These are phyloP conservation scores for Eumerus sabulonum DNA, from an alignment of 2,888 invertebrate genomes.

Conservation along the genomic window DNA sequence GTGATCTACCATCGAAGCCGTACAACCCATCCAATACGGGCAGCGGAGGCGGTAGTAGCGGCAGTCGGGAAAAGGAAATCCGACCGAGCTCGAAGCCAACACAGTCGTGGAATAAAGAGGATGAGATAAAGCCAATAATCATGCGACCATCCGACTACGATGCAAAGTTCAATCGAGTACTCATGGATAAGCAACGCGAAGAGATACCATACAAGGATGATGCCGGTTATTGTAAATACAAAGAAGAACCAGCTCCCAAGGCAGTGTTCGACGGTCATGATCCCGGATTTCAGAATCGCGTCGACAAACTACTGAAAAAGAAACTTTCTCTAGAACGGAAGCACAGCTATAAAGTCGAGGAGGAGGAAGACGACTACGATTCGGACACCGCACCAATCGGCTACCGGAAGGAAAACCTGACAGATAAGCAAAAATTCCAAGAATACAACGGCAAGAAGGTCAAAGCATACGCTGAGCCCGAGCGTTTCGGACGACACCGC, in stretches of 20 bases:
- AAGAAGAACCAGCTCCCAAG: slow-evolving; percentile 56
- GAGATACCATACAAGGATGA: slow-evolving; percentile 72
- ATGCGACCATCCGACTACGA: slow-evolving; percentile 78
- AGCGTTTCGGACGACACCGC: slow-evolving; percentile 76
- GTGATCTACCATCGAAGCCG: slow-evolving; percentile 77
- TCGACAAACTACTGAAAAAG: slow-evolving; percentile 75
- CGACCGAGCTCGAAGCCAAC: slow-evolving; percentile 50
- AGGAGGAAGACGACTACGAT: slow-evolving; percentile 74
- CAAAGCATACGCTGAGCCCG: slow-evolving; percentile 74
- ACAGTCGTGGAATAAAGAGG: slow-evolving; percentile 75
- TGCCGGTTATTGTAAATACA: slow-evolving; percentile 62
- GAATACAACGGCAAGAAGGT: slow-evolving; percentile 75
- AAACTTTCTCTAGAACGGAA: slow-evolving; percentile 72
- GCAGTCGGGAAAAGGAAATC: slow-evolving; percentile 66
- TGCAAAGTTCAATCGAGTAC: slow-evolving; percentile 77
- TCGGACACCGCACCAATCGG: slow-evolving; percentile 71
- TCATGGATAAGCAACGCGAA: slow-evolving; percentile 71
- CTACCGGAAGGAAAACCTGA: slow-evolving; percentile 77
- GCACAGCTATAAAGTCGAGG: slow-evolving; percentile 69
- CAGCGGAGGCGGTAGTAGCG: slow-evolving; percentile 45
- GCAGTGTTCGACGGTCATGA: slow-evolving; percentile 71
- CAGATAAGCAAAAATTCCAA: slow-evolving; percentile 78
- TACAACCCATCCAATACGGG: slow-evolving; percentile 72
- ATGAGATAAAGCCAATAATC: slow-evolving; percentile 78
- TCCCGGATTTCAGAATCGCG: slow-evolving; percentile 76